Conservation (phyloP, 30 jellyfish, hydroid and myxozoan genomes). For the Nemopilema nomurai region DNA sequence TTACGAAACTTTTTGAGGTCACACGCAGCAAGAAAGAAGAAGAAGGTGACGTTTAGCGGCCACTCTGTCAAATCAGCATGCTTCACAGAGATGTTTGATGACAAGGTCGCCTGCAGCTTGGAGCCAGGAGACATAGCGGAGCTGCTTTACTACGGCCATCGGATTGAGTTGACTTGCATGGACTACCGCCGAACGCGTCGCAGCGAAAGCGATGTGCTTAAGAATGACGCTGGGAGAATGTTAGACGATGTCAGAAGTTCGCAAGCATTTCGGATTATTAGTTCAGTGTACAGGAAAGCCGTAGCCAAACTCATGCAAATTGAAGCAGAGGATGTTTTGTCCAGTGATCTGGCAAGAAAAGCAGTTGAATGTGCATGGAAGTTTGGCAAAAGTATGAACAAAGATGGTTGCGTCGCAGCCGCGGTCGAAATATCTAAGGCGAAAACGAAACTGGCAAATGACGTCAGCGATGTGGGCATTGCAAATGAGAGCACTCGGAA, state of each 20-base stretch:
- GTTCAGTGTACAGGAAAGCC: neutral
- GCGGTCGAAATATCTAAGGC: neutral
- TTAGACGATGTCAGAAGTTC: constrained; percentile 1
- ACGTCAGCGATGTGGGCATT: constrained; percentile 1
- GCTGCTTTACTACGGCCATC: constrained; percentile 10
- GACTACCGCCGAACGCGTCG: constrained; percentile 3
- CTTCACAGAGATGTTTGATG: neutral
- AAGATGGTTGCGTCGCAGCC: neutral
- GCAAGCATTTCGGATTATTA: neutral
- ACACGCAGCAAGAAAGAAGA: neutral
- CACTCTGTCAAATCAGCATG: neutral
- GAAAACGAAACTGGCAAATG: neutral
- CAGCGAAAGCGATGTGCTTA: constrained; percentile 1
- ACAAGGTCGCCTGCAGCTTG: neutral
- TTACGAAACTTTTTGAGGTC: neutral
- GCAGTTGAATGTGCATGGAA: constrained; percentile 16
- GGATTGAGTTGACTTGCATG: constrained; percentile 9
- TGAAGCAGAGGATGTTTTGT: constrained; percentile 10
- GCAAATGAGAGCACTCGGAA: neutral
- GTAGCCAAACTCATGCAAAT: constrained; percentile 17
- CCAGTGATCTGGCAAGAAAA: constrained; percentile 18
- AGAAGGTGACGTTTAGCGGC: constrained; percentile 29
- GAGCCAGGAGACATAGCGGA: constrained; percentile 4
- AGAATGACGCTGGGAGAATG: neutral
- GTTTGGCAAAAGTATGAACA: neutral